A percentile compares a stretch with the other conserved stretches of the same genome.
These are phyloP conservation scores for Solenopsis invicta DNA, from an alignment of 1,140 invertebrate genomes.

Conservation along the genomic window DNA sequence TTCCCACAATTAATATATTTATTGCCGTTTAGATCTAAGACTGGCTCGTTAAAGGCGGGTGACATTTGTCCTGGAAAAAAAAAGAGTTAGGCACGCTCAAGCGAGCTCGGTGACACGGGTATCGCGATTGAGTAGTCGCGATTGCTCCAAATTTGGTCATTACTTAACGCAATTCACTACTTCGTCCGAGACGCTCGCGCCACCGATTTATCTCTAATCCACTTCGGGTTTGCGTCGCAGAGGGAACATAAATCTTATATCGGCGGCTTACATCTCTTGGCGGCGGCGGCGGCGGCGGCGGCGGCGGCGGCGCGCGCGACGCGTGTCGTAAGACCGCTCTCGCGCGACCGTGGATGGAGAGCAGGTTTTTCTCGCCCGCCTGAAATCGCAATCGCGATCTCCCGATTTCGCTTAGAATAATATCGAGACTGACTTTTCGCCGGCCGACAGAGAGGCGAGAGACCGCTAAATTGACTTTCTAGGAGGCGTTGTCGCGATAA, in stretches of 20 bases:
- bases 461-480: constrained; percentile 73
- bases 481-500: constrained; percentile 64
- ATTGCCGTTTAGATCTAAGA: background rate
- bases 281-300: constrained; percentile 30
- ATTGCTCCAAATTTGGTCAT: constrained; percentile 73
- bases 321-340: constrained; percentile 72
- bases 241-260: constrained; percentile 75
- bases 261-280: constrained; percentile 69
- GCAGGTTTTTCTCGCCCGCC: constrained; percentile 69
- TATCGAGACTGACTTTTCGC: constrained; percentile 64
- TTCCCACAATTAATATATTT: constrained; percentile 54
- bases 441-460: constrained; percentile 39
- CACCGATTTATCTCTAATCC: constrained; percentile 74
- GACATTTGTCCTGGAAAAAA: constrained; percentile 29
- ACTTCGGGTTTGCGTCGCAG: constrained; percentile 35
- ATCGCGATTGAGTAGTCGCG: constrained; percentile 39
- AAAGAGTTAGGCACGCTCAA: background rate
- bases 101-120: constrained; percentile 21
- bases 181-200: constrained; percentile 47
- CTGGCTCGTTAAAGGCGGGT: constrained; percentile 30
- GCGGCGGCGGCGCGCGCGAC: constrained; percentile 69
- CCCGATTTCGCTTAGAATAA: constrained; percentile 64
- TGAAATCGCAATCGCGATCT: constrained; percentile 59
- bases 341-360: constrained; percentile 65
- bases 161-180: constrained; percentile 60